Conservation (phyloP, 2,888 invertebrate genomes). For the Buathra laborator region DNA sequence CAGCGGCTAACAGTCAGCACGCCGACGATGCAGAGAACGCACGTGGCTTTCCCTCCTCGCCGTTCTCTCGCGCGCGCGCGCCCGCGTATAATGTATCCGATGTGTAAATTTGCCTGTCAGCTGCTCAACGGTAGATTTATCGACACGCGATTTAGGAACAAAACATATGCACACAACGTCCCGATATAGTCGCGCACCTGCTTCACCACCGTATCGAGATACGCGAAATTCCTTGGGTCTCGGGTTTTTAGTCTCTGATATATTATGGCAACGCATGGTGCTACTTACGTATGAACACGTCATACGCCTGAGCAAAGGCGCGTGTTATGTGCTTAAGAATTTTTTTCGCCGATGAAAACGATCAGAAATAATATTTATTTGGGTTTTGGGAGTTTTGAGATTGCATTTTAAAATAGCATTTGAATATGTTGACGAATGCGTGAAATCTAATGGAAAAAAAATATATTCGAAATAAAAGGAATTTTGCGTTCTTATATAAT, state of each 20-base stretch:
- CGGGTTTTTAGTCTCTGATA: slow-evolving; percentile 10
- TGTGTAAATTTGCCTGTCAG: slow-evolving; percentile 71
- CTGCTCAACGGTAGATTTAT: slow-evolving; percentile 71
- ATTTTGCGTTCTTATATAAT: too few species aligned
- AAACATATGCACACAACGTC: slow-evolving; percentile 56
- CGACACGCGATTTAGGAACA: slow-evolving; percentile 69
- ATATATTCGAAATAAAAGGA: too few species aligned
- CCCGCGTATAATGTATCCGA: slow-evolving; percentile 66
- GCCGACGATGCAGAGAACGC: slow-evolving; percentile 40
- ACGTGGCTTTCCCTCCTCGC: slow-evolving; percentile 59
- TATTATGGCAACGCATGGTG: not conserved
- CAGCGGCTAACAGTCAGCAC: slow-evolving; percentile 7
- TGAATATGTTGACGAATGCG: too few species aligned
- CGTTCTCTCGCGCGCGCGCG: slow-evolving; percentile 53
- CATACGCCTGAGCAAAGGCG: not conserved
- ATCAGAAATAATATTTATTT: too few species aligned
- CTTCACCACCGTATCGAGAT: slow-evolving; percentile 43
- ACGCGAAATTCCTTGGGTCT: slow-evolving; percentile 47
- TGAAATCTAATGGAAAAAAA: too few species aligned
- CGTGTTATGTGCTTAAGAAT: too few species aligned
- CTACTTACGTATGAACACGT: not conserved
- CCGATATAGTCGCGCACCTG: slow-evolving; percentile 21
- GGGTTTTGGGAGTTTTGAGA: too few species aligned
- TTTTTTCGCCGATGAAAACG: too few species aligned
- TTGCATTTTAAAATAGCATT: too few species aligned